A percentile compares a stretch with the other conserved stretches of the same genome.
Evolutionary conservation across 2,797 vertebrate species (phyloP).

Genomic region (Cygnus olor): DNA sequence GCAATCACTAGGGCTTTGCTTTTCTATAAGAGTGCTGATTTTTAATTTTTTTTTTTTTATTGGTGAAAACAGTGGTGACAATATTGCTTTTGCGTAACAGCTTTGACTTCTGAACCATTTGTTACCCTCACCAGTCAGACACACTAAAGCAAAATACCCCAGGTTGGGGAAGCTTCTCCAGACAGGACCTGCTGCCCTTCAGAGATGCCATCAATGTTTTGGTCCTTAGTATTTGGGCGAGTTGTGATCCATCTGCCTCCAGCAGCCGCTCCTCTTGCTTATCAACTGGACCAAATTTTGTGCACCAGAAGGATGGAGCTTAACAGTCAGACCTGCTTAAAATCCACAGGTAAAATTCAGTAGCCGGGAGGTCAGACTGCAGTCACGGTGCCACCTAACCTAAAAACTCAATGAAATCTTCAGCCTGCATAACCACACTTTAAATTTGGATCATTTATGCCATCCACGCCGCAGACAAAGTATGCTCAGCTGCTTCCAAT

Average conservation of each 20-base stretch:
- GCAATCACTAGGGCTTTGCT: not conserved
- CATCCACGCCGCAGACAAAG: not conserved
- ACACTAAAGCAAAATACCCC: not conserved
- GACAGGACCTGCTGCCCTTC: not conserved
- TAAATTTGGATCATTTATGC: constrained; percentile 17
- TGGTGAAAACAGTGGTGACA: not conserved
- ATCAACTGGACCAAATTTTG: not conserved
- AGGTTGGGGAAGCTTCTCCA: not conserved
- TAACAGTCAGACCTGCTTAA: constrained; percentile 15
- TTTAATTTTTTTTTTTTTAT: not conserved
- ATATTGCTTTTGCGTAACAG: not conserved
- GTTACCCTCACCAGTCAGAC: not conserved
- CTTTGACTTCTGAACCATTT: not conserved
- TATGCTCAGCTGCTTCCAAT: not conserved
- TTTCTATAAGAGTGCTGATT: not conserved
- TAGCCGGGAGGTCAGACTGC: not conserved
- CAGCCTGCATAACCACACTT: not conserved
- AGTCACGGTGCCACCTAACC: not conserved
- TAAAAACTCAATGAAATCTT: constrained; percentile 20
- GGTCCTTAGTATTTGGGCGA: not conserved
- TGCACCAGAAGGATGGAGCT: not conserved
- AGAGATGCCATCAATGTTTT: not conserved
- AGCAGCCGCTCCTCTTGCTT: not conserved
- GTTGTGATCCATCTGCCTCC: not conserved
- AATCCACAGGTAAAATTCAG: constrained; percentile 14